Conservation (phyloP, 2,888 invertebrate genomes). For the Tipula lateralis region DNA sequence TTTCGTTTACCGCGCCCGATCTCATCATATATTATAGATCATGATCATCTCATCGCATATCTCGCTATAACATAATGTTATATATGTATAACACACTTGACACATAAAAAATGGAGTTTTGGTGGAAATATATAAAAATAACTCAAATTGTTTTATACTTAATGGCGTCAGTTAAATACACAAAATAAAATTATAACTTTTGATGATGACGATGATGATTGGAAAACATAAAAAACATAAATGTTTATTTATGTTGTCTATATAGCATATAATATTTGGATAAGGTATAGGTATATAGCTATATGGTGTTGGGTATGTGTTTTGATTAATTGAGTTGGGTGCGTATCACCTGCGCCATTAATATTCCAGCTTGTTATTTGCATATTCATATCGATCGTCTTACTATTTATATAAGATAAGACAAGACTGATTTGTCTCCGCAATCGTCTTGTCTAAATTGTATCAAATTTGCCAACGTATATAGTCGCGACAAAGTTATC, state of each 20-base stretch:
- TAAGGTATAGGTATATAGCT: not conserved
- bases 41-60: not conserved
- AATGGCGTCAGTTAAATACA: conserved; percentile 9
- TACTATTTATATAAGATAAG: too few relatives aligned
- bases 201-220: not conserved
- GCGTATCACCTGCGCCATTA: not conserved
- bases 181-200: not conserved
- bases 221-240: not conserved
- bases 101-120: not conserved
- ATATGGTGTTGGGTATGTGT: not conserved
- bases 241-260: not conserved
- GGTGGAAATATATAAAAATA: not conserved
- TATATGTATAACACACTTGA: not conserved
- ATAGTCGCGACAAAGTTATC: too few relatives aligned
- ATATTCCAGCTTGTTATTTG: not conserved
- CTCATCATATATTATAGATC: not conserved
- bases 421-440: too few relatives aligned
- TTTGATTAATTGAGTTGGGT: not conserved
- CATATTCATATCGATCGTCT: not conserved
- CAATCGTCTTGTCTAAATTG: too few relatives aligned
- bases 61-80: not conserved
- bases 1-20: not conserved
- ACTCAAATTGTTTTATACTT: not conserved
- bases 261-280: not conserved
- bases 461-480: too few relatives aligned